Evolutionary conservation across 2,113 vertebrate species (phyloP), one percentile per base, ranked within the genome.

Genomic region (Dicaeum eximium): DNA sequence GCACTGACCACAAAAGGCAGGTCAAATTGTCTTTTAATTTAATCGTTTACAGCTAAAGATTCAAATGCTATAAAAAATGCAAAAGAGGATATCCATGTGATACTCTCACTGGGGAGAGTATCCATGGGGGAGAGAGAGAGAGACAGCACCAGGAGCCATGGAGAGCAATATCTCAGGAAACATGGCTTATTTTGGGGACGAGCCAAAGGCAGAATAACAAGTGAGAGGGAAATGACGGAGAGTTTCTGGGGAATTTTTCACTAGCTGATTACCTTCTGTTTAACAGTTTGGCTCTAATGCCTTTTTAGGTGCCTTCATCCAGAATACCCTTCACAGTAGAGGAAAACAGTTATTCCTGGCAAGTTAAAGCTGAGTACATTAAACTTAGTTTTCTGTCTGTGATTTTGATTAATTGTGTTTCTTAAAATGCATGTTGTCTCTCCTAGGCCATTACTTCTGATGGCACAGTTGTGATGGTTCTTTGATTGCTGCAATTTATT

Each of bases 21-120:
- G 91, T 93, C 87, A 97, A 94, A 93, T 61, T 51, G 54, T 80
- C 33, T 82, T 92, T 97, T 94, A 90, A 96, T 97, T 93, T 82
- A 89, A 87, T 95, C 87, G 92, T 95, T 86, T 94, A 91, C 85
- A 93, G 91, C 73, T 86, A 95, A 61, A 90, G 62, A 95, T 92
- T 74, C 31, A 20, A 80, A 87, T 0, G 0, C 7, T 90, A 86
- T 62, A 86, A 95, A 89, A 95, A 89, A 86, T 40, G 61, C 60
- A 79, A 42, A 77, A 88, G 73, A 72, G 40, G 30, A 67, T 93
- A 74, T 93, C 75, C 53, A 95, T 80, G 56, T 6, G 86, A 96
- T 93, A 96, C 75, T 95, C 92, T 96, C 47, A 0, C 47, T 86
- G 92, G 88, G 65, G 51, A 92, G 44, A 89, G 27, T 83, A 88